A percentile compares a stretch with the other conserved stretches of the same genome.
These are phyloP conservation scores for Philaethria dido DNA, from an alignment of 2,888 invertebrate genomes.

Conservation along the genomic window DNA sequence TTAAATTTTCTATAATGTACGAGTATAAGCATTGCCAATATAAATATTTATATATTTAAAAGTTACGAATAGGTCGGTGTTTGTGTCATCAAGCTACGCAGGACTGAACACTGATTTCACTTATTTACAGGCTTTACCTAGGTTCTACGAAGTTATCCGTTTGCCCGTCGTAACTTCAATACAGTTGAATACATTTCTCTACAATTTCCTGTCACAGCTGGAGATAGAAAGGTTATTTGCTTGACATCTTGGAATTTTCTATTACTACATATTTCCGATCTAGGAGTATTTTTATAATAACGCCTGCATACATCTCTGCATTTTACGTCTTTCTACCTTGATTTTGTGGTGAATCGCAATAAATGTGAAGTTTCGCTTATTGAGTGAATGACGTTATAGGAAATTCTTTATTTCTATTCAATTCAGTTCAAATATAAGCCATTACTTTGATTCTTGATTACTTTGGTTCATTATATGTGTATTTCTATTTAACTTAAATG, in stretches of 20 bases:
- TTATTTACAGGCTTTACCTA: constrained; percentile 14
- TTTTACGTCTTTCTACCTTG: not conserved
- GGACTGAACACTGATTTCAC: not conserved
- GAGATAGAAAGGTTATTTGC: constrained; percentile 18
- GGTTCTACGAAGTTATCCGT: constrained; percentile 12
- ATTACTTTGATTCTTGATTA: too few species aligned
- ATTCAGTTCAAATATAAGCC: not conserved
- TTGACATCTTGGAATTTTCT: constrained; percentile 14
- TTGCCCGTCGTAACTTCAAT: constrained; percentile 8
- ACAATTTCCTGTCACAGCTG: constrained; percentile 16
- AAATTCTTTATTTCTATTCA: not conserved
- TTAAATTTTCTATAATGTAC: not conserved
- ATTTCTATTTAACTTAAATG: too few species aligned
- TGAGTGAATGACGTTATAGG: not conserved
- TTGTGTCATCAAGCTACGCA: not conserved
- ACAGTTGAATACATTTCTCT: constrained; percentile 15
- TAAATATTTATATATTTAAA: not conserved
- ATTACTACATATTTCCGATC: constrained; percentile 10
- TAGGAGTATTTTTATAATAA: constrained; percentile 16
- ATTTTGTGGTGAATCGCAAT: not conserved
- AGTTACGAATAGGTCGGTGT: not conserved
- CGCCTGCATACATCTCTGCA: not conserved
- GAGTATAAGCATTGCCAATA: not conserved
- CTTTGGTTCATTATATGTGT: too few species aligned
- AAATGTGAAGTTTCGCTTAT: not conserved